These are phyloP conservation scores for Dendroctonus ponderosae DNA, from an alignment of 1,140 invertebrate species.

Conservation along the genomic window DNA sequence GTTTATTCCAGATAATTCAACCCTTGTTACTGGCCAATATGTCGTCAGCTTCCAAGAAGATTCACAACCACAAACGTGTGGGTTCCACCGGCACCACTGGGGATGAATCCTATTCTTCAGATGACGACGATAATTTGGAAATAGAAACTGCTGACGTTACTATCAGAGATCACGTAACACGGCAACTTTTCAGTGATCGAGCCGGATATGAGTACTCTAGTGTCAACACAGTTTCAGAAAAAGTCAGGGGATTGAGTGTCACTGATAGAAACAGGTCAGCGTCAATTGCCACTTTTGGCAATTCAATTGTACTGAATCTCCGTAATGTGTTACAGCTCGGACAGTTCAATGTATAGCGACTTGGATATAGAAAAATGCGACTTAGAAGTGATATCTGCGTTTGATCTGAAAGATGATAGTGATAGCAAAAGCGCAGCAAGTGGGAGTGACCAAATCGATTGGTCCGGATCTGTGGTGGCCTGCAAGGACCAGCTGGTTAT, in stretches of 20 bases:
- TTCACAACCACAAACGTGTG: slow-evolving; percentile 53
- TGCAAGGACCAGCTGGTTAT: slow-evolving; percentile 63
- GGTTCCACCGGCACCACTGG: slow-evolving; percentile 59
- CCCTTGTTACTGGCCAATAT: too few species aligned
- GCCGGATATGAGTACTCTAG: slow-evolving; percentile 38
- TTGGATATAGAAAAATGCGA: slow-evolving; percentile 40
- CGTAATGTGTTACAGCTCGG: slow-evolving; percentile 35
- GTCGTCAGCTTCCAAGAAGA: neutral
- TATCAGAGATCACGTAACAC: slow-evolving; percentile 44
- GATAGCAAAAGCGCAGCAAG: slow-evolving; percentile 33
- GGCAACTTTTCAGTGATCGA: slow-evolving; percentile 37
- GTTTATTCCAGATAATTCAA: too few species aligned
- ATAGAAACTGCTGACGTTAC: slow-evolving; percentile 54
- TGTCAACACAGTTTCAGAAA: slow-evolving; percentile 47
- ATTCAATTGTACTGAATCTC: too few species aligned
- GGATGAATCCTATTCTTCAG: slow-evolving; percentile 58
- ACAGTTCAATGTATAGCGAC: slow-evolving; percentile 47
- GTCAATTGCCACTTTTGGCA: neutral
- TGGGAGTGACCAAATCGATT: slow-evolving; percentile 37
- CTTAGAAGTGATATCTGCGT: slow-evolving; percentile 26
- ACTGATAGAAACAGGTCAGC: slow-evolving; percentile 21
- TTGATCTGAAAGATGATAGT: slow-evolving; percentile 35
- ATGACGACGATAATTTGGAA: slow-evolving; percentile 55
- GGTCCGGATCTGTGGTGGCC: slow-evolving; percentile 56
- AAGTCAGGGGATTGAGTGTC: slow-evolving; percentile 34